Evolutionary conservation across 2,888 invertebrate species (phyloP).

Genomic region (Drosophila hamatofila): DNA sequence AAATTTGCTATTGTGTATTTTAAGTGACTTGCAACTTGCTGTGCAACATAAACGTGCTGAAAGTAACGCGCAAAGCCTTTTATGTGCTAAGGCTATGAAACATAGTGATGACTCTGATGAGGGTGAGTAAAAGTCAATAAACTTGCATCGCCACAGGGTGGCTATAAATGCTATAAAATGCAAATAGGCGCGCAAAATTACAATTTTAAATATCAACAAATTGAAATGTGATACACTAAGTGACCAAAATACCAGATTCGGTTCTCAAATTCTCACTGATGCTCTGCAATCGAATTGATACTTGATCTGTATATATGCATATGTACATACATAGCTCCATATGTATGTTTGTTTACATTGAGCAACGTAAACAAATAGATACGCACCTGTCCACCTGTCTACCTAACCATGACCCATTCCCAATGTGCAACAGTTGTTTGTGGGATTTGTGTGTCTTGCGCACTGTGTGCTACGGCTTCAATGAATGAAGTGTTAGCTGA

Average conservation of each 20-base stretch:
- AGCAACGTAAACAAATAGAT: slow-evolving; percentile 26
- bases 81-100: slow-evolving; percentile 30
- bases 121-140: slow-evolving; percentile 59
- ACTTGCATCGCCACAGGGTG: slow-evolving; percentile 43
- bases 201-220: slow-evolving; percentile 18
- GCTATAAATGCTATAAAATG: neutral
- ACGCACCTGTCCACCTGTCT: slow-evolving; percentile 8
- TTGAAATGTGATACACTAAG: neutral
- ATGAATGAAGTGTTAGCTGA: slow-evolving; percentile 54
- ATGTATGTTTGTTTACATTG: slow-evolving; percentile 1
- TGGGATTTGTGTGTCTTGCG: slow-evolving; percentile 76
- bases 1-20: slow-evolving; percentile 3
- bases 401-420: slow-evolving; percentile 17
- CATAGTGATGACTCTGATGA: slow-evolving; percentile 50
- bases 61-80: neutral
- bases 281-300: neutral
- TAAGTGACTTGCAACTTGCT: slow-evolving; percentile 15
- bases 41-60: slow-evolving; percentile 10
- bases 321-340: neutral
- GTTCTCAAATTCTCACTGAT: neutral
- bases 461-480: slow-evolving; percentile 58
- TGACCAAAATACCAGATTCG: neutral
- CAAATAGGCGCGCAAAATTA: slow-evolving; percentile 19
- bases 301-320: neutral
- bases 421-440: slow-evolving; percentile 79